Base-by-base conservation (phyloP, 2,797 vertebrate genomes). In the Hipposideros larvatus region DNA sequence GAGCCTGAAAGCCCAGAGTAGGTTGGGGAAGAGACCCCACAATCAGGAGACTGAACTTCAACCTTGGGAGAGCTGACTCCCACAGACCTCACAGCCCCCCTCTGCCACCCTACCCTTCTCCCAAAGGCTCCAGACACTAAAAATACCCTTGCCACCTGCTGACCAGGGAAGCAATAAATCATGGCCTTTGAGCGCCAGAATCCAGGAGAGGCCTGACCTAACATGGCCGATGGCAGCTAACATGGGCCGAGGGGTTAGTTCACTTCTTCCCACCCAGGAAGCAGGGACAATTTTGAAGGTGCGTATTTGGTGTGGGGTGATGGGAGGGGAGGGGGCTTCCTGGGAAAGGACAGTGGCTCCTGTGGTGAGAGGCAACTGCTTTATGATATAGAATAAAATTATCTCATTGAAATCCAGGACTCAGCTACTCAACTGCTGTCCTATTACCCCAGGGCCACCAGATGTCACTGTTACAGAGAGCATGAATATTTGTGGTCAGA, bases 71-170 rank as follows among this genome's bases (percentile, higher is more conserved):
- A 51, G 21, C 46, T 1, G 55, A 84, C 1, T 70, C 34, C 57
- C 55, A 59, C 3, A 18, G 51, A n/a, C 43, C 68, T 87, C 70
- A 78, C 19, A 11, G 22, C 46, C n/a, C 43, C 15, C 89, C 3
- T 11, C 75, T 78, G 66, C 11, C 26, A 65, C 86, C 24, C 59
- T 61, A 74, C n/a, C 59, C 57, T 75, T 75, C 21, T 43, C 71
- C 71, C 43, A 85, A 92, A 80, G 65, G 53, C 73, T 87, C 43
- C 73, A 53, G 37, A 63, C 11, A 91, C 92, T 95, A 97, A 97
- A 96, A 96, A 97, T 95, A 97, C 28, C 53, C 51, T 18, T 34
- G 68, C 63, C 94, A 96, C 87, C 94, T 95, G 95, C 94, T 94
- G 84, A 73, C 57, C 57, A 16, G 63, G 41, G 26, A 55, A 51